Base-by-base conservation (phyloP, 1,140 invertebrate species). In the Bilobella aurantiaca region DNA sequence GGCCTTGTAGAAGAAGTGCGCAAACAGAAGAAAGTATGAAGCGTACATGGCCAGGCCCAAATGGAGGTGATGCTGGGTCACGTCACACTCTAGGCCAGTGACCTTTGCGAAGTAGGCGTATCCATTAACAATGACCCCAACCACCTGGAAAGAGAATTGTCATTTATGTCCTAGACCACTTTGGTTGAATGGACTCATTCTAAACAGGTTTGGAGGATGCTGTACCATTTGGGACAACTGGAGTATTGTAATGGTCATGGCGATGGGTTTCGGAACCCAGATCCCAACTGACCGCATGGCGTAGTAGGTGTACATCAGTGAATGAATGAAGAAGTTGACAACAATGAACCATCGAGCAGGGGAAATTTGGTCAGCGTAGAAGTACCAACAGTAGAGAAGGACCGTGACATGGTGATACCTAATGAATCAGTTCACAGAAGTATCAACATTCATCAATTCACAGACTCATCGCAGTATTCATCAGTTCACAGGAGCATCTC, bases 281-380 rank as follows among this genome's bases (percentile, higher is more conserved):
- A 91, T 88, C 57, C 88, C 86, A 83, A 96, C 87, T 53, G 93
- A 91, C 69, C 89, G 84, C 5, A 96, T 78, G 0, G 91, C 91
- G 78, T 96, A 98, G 79, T 99, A 99, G 1, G 89, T 86, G 79
- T 98, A 98, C 96, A 99, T 99, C 69, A 96, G 82, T 67, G 93
- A 91, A 80, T 99, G 96, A 27, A 99, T 94, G 71, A 87, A 89
- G 78, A 94, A 99, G 79, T 99, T 99, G 90, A 99, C 96, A n/a
- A 93, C 90, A 75, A 98, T 91, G 78, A 96, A 98, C 95, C 96
- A 98, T 46, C 93, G 83, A 46, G 92, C 95, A 3, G 92, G 91
- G 16, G 93, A 88, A 14, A 93, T 96, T 80, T 95, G 93, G 77
- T 97, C 93, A 16, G 90, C 88, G 79, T 96, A 98, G 1, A 90